phyloP scores from a whole-genome alignment of 2,113 vertebrate genomes.

The Rhinolophus sinicus region DNA sequence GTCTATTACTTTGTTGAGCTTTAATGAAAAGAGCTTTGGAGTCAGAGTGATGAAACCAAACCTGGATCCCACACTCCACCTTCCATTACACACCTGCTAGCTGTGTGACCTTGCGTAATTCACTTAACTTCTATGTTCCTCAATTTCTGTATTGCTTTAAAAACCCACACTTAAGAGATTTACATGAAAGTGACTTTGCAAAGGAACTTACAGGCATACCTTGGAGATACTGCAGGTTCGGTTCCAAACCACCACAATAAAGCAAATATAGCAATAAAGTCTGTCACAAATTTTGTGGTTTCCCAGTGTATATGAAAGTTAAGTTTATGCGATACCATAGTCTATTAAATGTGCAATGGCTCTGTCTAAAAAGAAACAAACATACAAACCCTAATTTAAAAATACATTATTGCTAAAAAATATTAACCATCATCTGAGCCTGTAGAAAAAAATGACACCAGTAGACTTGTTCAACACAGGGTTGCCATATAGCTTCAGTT shows the following conservation, averaged over 20 bases:
- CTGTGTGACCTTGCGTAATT: neutral
- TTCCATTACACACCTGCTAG: neutral
- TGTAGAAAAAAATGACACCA: neutral
- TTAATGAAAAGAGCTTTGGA: neutral
- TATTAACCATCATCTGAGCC: neutral
- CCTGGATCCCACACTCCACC: neutral
- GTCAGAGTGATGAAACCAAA: neutral
- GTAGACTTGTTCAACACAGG: neutral
- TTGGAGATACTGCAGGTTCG: neutral
- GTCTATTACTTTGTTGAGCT: neutral
- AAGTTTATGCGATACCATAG: neutral
- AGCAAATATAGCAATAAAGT: neutral
- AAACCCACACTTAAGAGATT: neutral
- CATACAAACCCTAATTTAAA: neutral
- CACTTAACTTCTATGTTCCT: neutral
- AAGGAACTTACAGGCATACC: neutral
- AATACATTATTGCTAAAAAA: neutral
- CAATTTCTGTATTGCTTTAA: neutral
- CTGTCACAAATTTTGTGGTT: neutral
- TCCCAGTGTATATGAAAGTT: neutral
- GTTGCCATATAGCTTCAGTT: neutral
- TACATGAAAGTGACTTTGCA: neutral
- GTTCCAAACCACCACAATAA: neutral
- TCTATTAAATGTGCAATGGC: neutral
- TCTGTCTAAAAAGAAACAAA: neutral